Evolutionary conservation across 2,797 vertebrate species (phyloP).

Genomic region (Argya squamiceps): DNA sequence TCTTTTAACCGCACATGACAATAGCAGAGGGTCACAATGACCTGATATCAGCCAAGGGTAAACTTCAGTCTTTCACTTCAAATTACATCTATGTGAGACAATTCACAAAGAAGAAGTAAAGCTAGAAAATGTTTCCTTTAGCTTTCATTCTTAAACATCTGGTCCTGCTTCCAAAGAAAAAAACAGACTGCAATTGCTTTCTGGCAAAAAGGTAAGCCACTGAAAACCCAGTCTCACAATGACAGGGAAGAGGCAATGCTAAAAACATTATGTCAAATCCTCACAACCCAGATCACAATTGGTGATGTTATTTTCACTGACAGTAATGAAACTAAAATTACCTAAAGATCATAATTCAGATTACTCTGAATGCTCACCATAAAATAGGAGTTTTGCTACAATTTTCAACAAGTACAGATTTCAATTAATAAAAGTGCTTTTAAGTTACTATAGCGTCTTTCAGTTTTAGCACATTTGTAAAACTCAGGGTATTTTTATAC

Average conservation of each 20-base stretch:
- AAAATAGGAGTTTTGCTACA: neutral
- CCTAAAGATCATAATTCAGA: neutral
- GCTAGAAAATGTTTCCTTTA: neutral
- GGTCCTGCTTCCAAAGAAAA: neutral
- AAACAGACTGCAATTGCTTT: neutral
- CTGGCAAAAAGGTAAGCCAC: neutral
- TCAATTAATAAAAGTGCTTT: neutral
- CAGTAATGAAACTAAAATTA: neutral
- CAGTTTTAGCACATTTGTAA: neutral
- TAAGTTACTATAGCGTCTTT: neutral
- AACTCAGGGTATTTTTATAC: neutral
- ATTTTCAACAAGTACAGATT: neutral
- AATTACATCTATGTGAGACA: neutral
- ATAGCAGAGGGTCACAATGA: neutral
- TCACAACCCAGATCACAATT: neutral
- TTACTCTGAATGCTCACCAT: neutral
- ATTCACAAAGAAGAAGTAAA: neutral
- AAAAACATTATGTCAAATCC: rapidly evolving
- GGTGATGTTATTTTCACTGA: neutral
- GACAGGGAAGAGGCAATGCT: neutral
- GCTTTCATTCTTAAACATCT: neutral
- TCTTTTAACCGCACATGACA: neutral
- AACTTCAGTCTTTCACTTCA: neutral
- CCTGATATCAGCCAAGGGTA: neutral
- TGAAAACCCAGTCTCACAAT: neutral